A percentile compares a stretch with the other conserved stretches of the same genome.
phyloP scores from a whole-genome alignment of 2,797 vertebrate genomes.

The Sorex maritimensis region DNA sequence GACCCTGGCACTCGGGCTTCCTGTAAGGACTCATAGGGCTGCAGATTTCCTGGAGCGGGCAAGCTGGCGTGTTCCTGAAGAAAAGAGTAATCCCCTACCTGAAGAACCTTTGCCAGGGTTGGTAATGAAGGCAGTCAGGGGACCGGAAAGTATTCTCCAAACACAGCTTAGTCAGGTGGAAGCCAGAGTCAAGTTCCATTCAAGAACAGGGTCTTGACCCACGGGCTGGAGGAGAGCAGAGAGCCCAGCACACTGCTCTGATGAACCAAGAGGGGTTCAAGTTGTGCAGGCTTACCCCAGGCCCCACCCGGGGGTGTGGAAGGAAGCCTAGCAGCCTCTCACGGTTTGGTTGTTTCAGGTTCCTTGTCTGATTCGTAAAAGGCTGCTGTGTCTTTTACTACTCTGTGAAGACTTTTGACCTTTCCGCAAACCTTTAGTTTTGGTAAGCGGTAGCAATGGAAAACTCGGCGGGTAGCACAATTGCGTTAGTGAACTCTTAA shows the following conservation, averaged over 20 bases:
- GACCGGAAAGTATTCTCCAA: slow-evolving; percentile 98
- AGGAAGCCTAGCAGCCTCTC: slow-evolving; percentile 90
- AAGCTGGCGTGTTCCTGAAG: slow-evolving; percentile 95
- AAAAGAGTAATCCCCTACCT: slow-evolving; percentile 96
- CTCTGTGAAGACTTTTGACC: slow-evolving; percentile 14
- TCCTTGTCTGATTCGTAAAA: slow-evolving; percentile 79
- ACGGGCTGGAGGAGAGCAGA: slow-evolving; percentile 94
- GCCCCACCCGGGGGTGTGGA: slow-evolving; percentile 97
- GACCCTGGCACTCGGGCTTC: slow-evolving; percentile 97
- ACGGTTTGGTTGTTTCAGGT: accelerated
- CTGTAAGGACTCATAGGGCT: slow-evolving; percentile 98
- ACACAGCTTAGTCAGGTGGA: slow-evolving; percentile 95
- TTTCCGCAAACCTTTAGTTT: slow-evolving; percentile 48
- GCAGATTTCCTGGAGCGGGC: slow-evolving; percentile 98
- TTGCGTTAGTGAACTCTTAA: slow-evolving; percentile 61
- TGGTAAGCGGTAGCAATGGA: slow-evolving; percentile 58
- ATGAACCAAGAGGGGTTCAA: slow-evolving; percentile 98
- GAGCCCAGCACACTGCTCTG: slow-evolving; percentile 95
- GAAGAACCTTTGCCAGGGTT: slow-evolving; percentile 95
- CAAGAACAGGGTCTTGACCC: slow-evolving; percentile 97
- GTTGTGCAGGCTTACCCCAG: slow-evolving; percentile 96
- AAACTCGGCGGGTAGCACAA: slow-evolving; percentile 54
- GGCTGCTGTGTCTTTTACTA: slow-evolving; percentile 69
- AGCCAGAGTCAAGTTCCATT: slow-evolving; percentile 97
- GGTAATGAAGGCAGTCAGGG: slow-evolving; percentile 75